Conservation (phyloP, 2,888 invertebrate genomes). For the Habroteleia sp. region DNA sequence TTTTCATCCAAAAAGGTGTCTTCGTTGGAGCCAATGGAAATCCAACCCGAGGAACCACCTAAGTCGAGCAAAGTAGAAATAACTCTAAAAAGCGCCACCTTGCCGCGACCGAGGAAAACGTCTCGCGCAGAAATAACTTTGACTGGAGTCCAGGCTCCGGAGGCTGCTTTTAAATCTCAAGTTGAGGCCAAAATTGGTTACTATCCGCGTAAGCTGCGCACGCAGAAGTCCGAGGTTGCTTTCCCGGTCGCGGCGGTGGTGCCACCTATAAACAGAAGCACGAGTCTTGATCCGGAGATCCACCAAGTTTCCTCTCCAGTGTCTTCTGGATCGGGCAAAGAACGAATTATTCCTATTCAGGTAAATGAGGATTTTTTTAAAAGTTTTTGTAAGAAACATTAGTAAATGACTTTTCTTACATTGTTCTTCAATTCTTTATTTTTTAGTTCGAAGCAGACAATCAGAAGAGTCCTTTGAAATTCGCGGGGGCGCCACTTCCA, state of each 20-base stretch:
- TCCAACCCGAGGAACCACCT: constrained; percentile 72
- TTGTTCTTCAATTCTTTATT: no score
- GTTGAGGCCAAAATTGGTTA: constrained; percentile 77
- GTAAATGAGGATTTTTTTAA: constrained; percentile 57
- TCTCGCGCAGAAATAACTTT: constrained; percentile 85
- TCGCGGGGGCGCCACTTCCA: constrained; percentile 81
- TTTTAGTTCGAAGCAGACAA: constrained; percentile 62
- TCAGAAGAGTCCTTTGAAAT: constrained; percentile 71
- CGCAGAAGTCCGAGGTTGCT: constrained; percentile 83
- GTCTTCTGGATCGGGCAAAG: constrained; percentile 80
- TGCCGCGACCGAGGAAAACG: constrained; percentile 84
- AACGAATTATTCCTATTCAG: constrained; percentile 86
- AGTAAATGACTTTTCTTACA: no score
- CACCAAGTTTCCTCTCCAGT: constrained; percentile 62
- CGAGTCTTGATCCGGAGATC: constrained; percentile 83
- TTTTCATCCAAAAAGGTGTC: constrained; percentile 63
- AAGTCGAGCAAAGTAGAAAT: constrained; percentile 86
- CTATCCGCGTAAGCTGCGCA: constrained; percentile 80
- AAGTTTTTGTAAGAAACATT: no score
- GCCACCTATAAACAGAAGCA: constrained; percentile 80
- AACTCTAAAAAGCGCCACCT: constrained; percentile 85
- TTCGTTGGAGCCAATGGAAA: constrained; percentile 55
- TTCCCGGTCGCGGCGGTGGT: constrained; percentile 82
- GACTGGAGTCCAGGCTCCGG: constrained; percentile 80
- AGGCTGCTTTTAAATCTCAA: constrained; percentile 75